A percentile compares a stretch with the other conserved stretches of the same genome.
These are phyloP conservation scores for Bradynema listronoti DNA, from an alignment of 1,140 invertebrate genomes.

Conservation along the genomic window DNA sequence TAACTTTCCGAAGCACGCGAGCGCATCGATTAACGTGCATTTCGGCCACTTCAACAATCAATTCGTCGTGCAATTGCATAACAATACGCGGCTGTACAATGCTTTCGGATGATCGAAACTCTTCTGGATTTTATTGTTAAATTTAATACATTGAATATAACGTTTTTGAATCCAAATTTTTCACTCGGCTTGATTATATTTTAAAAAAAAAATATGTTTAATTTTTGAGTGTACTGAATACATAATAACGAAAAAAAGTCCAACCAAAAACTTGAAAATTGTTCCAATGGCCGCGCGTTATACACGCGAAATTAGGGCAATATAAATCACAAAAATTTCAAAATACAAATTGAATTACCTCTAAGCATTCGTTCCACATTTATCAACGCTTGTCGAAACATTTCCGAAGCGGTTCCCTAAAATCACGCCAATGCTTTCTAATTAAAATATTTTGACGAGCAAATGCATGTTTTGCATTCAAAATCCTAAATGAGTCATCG, in stretches of 20 bases:
- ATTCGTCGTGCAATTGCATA: conserved; percentile 88
- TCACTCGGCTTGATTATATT: too few relatives aligned
- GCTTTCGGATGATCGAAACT: too few relatives aligned
- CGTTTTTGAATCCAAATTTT: conserved; percentile 13
- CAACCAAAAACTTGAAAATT: too few relatives aligned
- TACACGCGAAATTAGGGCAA: too few relatives aligned
- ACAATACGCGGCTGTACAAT: conserved; percentile 68
- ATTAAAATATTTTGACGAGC: too few relatives aligned
- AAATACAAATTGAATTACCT: conserved; percentile 15
- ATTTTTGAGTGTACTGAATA: too few relatives aligned
- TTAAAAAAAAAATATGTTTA: too few relatives aligned
- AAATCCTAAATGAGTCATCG: too few relatives aligned
- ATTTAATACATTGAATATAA: not conserved
- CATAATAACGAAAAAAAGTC: too few relatives aligned
- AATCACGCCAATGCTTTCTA: not conserved
- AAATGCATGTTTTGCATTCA: too few relatives aligned
- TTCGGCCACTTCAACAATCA: conserved; percentile 77
- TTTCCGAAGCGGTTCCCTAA: conserved; percentile 81
- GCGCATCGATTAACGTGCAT: not conserved
- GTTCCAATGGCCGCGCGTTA: too few relatives aligned
- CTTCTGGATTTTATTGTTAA: too few relatives aligned
- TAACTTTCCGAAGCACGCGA: not conserved
- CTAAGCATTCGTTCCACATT: conserved; percentile 64
- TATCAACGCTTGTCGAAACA: conserved; percentile 83
- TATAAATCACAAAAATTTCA: conserved; percentile 3